Conservation (phyloP, 2,113 vertebrate genomes). For the Cyprinodon variegatus region DNA sequence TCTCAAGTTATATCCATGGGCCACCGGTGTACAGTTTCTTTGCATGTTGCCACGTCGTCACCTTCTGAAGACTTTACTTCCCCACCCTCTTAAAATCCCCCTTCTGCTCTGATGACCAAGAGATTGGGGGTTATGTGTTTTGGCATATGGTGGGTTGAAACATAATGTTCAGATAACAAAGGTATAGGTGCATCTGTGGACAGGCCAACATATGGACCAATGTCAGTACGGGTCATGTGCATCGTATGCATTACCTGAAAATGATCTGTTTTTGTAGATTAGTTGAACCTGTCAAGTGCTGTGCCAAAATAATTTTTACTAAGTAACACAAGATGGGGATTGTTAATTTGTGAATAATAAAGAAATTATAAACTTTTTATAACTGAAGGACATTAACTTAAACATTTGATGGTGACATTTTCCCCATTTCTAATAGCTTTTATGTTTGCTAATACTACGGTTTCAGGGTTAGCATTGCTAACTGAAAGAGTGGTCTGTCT, state of each 20-base stretch:
- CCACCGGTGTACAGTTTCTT: conserved; percentile 67
- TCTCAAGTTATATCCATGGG: conserved; percentile 49
- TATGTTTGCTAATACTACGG: no score
- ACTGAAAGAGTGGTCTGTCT: no score
- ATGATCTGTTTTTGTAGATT: not conserved
- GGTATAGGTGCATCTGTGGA: conserved; percentile 6
- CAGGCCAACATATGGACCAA: not conserved
- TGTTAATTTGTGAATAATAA: no score
- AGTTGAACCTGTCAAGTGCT: not conserved
- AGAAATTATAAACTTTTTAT: no score
- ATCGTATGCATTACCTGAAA: not conserved
- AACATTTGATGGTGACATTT: no score
- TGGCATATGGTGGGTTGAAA: conserved; percentile 41
- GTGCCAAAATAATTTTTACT: not conserved
- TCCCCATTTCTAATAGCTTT: no score
- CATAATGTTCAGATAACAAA: conserved; percentile 44
- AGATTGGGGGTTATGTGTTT: conserved; percentile 61
- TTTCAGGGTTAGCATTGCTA: no score
- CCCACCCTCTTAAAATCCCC: conserved; percentile 20
- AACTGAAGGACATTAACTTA: no score
- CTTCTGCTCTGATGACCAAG: conserved; percentile 8
- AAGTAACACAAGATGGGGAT: no score
- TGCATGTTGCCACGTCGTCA: conserved; percentile 48
- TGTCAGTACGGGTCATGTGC: not conserved
- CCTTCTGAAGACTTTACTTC: conserved; percentile 44